phyloP scores from a whole-genome alignment of 2,113 vertebrate genomes.

The Spea bombifrons region DNA sequence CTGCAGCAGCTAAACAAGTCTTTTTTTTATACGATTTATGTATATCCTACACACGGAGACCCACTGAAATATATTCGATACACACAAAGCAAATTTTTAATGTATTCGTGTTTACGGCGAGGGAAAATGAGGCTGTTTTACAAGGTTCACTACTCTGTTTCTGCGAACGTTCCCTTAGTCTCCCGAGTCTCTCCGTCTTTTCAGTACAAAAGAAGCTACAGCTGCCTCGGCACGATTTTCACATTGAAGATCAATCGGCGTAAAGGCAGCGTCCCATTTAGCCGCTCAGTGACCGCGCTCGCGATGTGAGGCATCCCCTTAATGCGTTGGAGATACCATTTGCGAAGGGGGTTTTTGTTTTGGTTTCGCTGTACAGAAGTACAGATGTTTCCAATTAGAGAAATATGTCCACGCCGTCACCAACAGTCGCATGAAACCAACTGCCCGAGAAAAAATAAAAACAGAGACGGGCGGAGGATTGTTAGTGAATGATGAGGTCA shows the following conservation, averaged over 20 bases:
- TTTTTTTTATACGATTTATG: too few species aligned
- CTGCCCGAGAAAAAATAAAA: neutral
- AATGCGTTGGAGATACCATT: conserved; percentile 33
- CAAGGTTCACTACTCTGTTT: neutral
- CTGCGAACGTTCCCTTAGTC: neutral
- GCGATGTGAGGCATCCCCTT: conserved; percentile 33
- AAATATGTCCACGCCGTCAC: conserved; percentile 31
- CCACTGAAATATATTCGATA: too few species aligned
- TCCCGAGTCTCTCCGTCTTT: neutral
- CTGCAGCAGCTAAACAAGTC: too few species aligned
- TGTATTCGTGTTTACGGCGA: too few species aligned
- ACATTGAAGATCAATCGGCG: conserved; percentile 19
- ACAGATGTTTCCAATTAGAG: conserved; percentile 43
- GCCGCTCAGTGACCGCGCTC: conserved; percentile 20
- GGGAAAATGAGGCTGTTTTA: neutral
- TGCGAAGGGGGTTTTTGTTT: conserved; percentile 36
- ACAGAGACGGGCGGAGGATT: neutral
- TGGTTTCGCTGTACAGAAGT: conserved; percentile 33
- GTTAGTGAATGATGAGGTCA: conserved; percentile 18
- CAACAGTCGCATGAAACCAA: conserved; percentile 24
- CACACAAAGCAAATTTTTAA: too few species aligned
- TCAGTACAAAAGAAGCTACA: conserved; percentile 21
- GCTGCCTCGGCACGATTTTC: conserved; percentile 9
- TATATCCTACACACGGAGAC: too few species aligned
- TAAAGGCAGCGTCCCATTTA: conserved; percentile 32